These are phyloP conservation scores for Cantharis lateralis DNA, from an alignment of 2,888 invertebrate species.

Conservation along the genomic window DNA sequence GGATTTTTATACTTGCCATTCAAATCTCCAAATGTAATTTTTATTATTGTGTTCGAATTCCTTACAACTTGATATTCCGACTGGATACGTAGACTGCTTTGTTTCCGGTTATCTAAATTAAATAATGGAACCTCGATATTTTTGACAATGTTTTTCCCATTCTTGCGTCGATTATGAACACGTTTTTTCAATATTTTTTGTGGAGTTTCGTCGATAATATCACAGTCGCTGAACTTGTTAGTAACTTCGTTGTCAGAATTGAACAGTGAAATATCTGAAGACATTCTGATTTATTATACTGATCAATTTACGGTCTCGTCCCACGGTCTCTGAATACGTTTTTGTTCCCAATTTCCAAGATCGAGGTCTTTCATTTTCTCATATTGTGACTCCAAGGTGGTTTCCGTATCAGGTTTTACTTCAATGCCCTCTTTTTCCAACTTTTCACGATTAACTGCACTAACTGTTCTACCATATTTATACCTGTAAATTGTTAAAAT, in stretches of 20 bases:
- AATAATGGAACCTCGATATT: neutral
- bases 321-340: conserved; percentile 86
- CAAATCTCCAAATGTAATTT: neutral
- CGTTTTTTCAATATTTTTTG: conserved; percentile 2
- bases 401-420: conserved; percentile 68
- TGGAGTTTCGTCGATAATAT: conserved; percentile 22
- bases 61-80: neutral
- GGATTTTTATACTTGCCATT: conserved; percentile 7
- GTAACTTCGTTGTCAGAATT: neutral
- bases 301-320: conserved; percentile 57
- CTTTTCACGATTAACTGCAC: conserved; percentile 65
- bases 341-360: conserved; percentile 84
- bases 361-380: conserved; percentile 75
- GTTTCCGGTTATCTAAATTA: neutral
- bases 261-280: neutral
- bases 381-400: conserved; percentile 75
- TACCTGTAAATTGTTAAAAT: conserved; percentile 49
- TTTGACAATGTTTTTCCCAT: neutral
- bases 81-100: neutral
- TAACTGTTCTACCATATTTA: conserved; percentile 60
- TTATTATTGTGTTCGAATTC: neutral
- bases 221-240: neutral
- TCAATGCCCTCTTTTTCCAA: conserved; percentile 68
- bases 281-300: neutral
- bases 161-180: neutral